Base-by-base conservation (phyloP, 2,113 vertebrate genomes). In the Hassar affinis region DNA sequence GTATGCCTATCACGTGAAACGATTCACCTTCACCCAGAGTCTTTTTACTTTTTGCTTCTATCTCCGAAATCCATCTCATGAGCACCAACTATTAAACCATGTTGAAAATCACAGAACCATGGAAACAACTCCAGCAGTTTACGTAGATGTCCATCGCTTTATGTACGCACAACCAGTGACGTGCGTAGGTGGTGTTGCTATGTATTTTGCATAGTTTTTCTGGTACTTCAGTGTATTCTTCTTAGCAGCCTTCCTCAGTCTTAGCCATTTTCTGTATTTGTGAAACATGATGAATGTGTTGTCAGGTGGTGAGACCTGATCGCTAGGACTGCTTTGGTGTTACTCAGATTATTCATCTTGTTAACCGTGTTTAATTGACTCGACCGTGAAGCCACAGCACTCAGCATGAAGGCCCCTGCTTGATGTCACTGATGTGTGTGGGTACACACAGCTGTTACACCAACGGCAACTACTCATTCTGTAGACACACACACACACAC, bases 401-500 rank as follows among this genome's bases (percentile, higher is more conserved):
- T 51, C 35, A 18, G 47, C 42, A 12, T 57, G 75, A 77, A 35
- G 18, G 33, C 38, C 12, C 49, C 61, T 30, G 45, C 64, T 33
- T 56, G 3, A 82, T 59, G 35, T 20, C 66, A 82, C 33, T 27
- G 14, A 42, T 72, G 54, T 72, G 47, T 45, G 69, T 74, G 69
- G 45, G 45, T 74, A 74, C 30, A 61, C 52, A 51, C 42, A 59
- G 56, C 78, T 80, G 61, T 76, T 71, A 76, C 18, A 12, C 30
- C 64, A 22, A 27, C 17, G 6, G 51, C 66, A 68, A 27, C 64
- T 56, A 35, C 30, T 38, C 25, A 56, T 74, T 25, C 64, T 81
- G 15, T 3, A 54, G 17, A 47, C 25, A 27, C 69, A 74, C 69
- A 49, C 45, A 74, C 20, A 76, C 27, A 52, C 49, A 78, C 75